Percentiles rank a stretch among this genome's conserved stretches.
Conservation (phyloP, 23 tunicate species). For the Phallusia fumigata region DNA sequence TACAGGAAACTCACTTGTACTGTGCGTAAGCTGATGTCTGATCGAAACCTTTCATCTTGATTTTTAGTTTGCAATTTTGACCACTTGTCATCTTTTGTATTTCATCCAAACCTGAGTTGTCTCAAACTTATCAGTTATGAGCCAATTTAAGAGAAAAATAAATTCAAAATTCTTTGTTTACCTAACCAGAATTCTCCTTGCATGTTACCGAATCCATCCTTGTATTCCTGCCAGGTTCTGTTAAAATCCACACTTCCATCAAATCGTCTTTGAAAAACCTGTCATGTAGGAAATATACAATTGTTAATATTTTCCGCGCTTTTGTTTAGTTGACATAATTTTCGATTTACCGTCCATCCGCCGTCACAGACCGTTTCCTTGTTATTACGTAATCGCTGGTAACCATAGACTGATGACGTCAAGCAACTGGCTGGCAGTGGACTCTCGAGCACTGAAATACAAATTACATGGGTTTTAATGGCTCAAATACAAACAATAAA, state of each 20-base stretch:
- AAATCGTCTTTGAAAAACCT: conserved; percentile 6
- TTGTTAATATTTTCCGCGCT: neutral
- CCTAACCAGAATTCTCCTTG: conserved; percentile 1
- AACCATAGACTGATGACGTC: neutral
- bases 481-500: no score
- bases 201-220: conserved; percentile 4
- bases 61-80: neutral
- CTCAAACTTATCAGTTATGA: neutral
- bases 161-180: neutral
- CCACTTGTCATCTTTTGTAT: neutral
- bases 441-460: neutral
- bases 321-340: neutral
- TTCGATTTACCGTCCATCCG: neutral
- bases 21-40: no score
- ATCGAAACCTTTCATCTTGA: neutral
- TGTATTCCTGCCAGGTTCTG: neutral
- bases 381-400: neutral
- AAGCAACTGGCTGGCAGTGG: neutral
- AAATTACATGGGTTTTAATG: neutral
- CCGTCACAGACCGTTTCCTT: neutral
- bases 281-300: neutral
- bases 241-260: conserved; percentile 13
- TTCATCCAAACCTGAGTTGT: neutral
- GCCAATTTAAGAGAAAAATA: neutral
- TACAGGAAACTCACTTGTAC: no score